Conservation (phyloP, 2,113 vertebrate genomes). For the Gallinago paraguaiae region DNA sequence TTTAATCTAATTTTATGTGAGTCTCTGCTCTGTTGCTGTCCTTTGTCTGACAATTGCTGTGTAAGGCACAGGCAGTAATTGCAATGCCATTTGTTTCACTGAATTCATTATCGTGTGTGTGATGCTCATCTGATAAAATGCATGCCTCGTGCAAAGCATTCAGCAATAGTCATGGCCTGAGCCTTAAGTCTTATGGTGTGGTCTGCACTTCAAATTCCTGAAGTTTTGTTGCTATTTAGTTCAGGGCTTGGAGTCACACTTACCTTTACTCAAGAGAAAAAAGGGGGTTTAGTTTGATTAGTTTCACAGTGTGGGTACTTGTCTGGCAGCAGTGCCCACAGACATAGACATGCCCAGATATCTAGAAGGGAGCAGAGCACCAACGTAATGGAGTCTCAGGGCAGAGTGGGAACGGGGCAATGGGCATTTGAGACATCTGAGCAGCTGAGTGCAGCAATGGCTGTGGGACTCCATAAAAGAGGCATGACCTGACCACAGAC, state of each 20-base stretch:
- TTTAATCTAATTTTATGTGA: conserved; percentile 33
- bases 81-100: conserved; percentile 1
- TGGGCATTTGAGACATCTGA: background rate
- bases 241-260: background rate
- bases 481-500: background rate
- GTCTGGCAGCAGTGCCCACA: background rate
- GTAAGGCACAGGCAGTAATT: background rate
- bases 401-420: background rate
- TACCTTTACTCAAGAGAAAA: background rate
- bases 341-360: background rate
- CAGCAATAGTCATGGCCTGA: background rate
- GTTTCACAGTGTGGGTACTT: background rate
- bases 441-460: background rate
- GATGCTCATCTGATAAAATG: background rate
- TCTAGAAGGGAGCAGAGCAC: background rate
- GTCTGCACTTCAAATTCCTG: background rate
- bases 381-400: background rate
- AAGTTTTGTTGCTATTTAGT: background rate
- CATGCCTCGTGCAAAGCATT: background rate
- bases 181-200: background rate
- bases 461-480: background rate
- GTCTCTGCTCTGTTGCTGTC: background rate
- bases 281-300: background rate
- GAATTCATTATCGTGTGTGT: background rate
- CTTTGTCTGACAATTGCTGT: conserved; percentile 4